Evolutionary conservation across 1,140 invertebrate genomes (phyloP), one percentile per base, ranked within the genome.

Genomic region (Eurosta solidaginis): DNA sequence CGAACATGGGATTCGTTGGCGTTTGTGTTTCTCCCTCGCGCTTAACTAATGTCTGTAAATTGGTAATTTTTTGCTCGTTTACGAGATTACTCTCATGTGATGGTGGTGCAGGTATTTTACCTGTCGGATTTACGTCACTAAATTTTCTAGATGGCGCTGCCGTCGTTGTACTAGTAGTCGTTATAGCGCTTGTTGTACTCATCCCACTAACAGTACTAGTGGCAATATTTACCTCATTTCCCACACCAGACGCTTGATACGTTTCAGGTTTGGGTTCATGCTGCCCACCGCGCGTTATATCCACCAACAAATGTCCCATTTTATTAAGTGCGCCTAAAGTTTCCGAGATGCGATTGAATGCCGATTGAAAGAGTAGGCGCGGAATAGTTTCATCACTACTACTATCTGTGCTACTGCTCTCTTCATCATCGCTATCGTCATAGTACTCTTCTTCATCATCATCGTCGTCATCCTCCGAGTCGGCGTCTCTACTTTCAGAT

Each of bases 291-390:
- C 91, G 87, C 1, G 91, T 95, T 89, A 94, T 94, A 80, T 95
- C 95, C 0, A 96, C 93, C 73, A 96, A 90, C 83, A 95, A 95
- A 82, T 92, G 91, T 0, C 94, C 95, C 0, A 96, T 93, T 17
- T 94, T 95, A 80, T 96, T 96, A 4, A 94, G 86, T 20, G 93
- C 93, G 2, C 93, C 94, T 7, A 93, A 84, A 2, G 92, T 93
- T 87, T 93, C 92, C 1, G 92, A 92, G 84, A 93, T 92, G 80
- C 89, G 90, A 77, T 90, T 89, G 54, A 92, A 91, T 0, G 92
- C 90, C 4, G 90, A 90, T 17, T 90, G 88, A 9, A 90, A 91
- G 2, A 91, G 83, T 29, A 91, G 80, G 76, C 91, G 86, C 42
- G 84, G 85, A 59, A 83, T 25, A 2, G 84, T 83, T n/a, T 83